Evolutionary conservation across 2,888 invertebrate genomes (phyloP).

Genomic region (Leptopilina myrica): DNA sequence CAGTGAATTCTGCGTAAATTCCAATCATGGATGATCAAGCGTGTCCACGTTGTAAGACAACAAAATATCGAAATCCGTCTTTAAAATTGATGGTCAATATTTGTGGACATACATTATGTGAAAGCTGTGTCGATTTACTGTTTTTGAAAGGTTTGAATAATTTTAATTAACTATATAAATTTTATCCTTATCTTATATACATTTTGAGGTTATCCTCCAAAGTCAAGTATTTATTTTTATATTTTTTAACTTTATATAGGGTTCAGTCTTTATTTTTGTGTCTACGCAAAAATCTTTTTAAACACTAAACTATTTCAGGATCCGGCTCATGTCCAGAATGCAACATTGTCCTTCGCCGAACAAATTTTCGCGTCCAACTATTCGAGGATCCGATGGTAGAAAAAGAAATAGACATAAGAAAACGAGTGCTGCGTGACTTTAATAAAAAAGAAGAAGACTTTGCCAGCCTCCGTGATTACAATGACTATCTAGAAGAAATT

Average conservation of each 20-base stretch:
- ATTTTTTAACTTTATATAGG: no score
- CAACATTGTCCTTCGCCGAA: conserved; percentile 89
- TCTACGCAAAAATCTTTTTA: no score
- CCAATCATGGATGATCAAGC: conserved; percentile 81
- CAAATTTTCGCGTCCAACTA: conserved; percentile 94
- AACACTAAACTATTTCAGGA: conserved; percentile 77
- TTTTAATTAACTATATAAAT: conserved; percentile 18
- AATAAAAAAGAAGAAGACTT: conserved; percentile 98
- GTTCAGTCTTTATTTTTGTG: no score
- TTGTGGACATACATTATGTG: conserved; percentile 98
- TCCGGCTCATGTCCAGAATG: conserved; percentile 98
- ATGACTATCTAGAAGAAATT: conserved; percentile 97
- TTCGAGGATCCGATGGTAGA: conserved; percentile 98
- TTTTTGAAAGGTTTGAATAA: conserved; percentile 90
- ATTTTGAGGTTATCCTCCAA: not conserved
- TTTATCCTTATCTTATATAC: not conserved
- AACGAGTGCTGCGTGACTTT: conserved; percentile 91
- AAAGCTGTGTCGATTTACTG: conserved; percentile 96
- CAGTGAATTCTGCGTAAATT: not conserved
- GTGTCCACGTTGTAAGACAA: conserved; percentile 97
- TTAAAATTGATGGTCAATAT: conserved; percentile 98
- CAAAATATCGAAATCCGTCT: conserved; percentile 97
- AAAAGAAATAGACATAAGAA: conserved; percentile 97
- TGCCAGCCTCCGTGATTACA: conserved; percentile 87
- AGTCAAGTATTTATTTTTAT: no score